Evolutionary conservation across 2,113 vertebrate genomes (phyloP).

Genomic region (Elaphurus davidianus): DNA sequence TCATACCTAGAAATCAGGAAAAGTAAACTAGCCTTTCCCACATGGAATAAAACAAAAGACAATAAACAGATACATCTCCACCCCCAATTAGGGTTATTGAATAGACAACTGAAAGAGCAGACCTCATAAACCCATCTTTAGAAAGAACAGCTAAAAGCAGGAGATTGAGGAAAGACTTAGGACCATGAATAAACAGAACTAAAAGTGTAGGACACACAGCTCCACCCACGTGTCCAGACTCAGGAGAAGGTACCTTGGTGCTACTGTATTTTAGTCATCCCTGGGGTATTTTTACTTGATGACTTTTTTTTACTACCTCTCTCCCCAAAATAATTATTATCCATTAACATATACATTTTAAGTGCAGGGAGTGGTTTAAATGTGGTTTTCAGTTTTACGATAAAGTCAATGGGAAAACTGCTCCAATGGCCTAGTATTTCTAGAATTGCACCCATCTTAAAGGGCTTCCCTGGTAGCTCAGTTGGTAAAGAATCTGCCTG

Average conservation of each 20-base stretch:
- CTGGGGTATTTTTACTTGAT: background rate
- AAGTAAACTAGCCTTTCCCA: slow-evolving; percentile 6
- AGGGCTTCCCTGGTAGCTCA: background rate
- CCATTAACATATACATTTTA: slow-evolving; percentile 12
- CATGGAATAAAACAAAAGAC: slow-evolving; percentile 28
- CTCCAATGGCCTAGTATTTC: background rate
- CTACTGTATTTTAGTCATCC: background rate
- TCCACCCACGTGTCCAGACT: background rate
- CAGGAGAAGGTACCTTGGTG: background rate
- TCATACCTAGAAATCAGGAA: slow-evolving; percentile 41
- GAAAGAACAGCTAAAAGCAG: background rate
- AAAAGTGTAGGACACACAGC: background rate
- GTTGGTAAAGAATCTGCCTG: background rate
- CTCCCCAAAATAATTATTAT: slow-evolving; percentile 24
- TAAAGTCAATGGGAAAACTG: background rate
- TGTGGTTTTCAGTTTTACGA: slow-evolving; percentile 3
- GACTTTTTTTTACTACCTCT: background rate
- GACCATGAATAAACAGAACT: background rate
- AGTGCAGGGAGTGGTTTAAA: slow-evolving; percentile 22
- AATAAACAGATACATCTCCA: slow-evolving; percentile 45
- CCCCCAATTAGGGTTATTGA: slow-evolving; percentile 30
- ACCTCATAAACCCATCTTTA: background rate
- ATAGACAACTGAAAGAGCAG: background rate
- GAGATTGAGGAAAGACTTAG: background rate
- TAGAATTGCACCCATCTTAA: background rate